These are phyloP conservation scores for Erynnis tages DNA, from an alignment of 2,888 invertebrate genomes.

Conservation along the genomic window DNA sequence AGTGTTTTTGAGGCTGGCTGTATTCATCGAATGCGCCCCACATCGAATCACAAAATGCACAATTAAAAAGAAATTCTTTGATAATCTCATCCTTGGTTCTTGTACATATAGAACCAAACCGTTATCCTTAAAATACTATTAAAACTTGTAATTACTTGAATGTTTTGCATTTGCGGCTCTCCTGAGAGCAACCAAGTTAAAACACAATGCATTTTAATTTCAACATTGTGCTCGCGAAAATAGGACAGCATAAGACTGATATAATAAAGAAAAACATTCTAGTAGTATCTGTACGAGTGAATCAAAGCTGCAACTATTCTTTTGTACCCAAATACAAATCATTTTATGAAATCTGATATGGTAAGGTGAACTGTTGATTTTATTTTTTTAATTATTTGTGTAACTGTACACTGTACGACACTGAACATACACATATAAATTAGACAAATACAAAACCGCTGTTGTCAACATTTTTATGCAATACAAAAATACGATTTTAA, in stretches of 20 bases:
- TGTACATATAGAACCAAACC: not conserved
- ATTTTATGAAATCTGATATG: too few species aligned
- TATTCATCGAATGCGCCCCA: too few species aligned
- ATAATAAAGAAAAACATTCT: not conserved
- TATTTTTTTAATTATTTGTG: too few species aligned
- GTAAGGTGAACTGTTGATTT: too few species aligned
- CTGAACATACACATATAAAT: too few species aligned
- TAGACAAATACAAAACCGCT: not conserved
- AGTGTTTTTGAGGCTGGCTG: too few species aligned
- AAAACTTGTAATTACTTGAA: slow-evolving; percentile 21
- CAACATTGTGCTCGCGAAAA: slow-evolving; percentile 10
- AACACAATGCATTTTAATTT: slow-evolving; percentile 15
- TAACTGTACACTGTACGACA: too few species aligned
- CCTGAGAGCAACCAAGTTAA: slow-evolving; percentile 16
- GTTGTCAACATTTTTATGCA: slow-evolving; percentile 3
- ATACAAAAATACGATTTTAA: slow-evolving; percentile 24
- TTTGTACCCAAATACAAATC: too few species aligned
- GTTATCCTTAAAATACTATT: slow-evolving; percentile 19
- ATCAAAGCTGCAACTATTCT: too few species aligned
- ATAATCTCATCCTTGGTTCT: not conserved
- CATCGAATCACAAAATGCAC: not conserved
- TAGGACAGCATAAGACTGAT: not conserved
- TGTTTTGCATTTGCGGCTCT: slow-evolving; percentile 18
- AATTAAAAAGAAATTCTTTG: not conserved
- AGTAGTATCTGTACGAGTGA: too few species aligned